Percentiles rank a stretch among this genome's conserved stretches.
These are phyloP conservation scores for Ylistrum balloti DNA, from an alignment of 1,140 invertebrate genomes.

Conservation along the genomic window DNA sequence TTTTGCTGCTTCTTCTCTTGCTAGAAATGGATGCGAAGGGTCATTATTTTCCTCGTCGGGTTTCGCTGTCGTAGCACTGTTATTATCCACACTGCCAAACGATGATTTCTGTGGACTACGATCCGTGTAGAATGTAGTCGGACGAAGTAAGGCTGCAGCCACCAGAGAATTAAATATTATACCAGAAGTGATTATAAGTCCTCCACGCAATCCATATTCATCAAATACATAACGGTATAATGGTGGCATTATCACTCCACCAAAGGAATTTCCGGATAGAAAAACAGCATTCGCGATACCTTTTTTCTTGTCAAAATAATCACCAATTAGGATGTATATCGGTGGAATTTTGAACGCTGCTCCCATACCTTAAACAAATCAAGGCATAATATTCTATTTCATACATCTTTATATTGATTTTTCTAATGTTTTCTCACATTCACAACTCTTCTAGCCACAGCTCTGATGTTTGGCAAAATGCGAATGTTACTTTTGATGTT, in stretches of 20 bases:
- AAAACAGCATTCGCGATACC: slow-evolving; percentile 98
- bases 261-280: slow-evolving; percentile 95
- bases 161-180: slow-evolving; percentile 58
- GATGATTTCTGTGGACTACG: background rate
- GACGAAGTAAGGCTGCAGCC: slow-evolving; percentile 43
- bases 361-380: no score
- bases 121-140: slow-evolving; percentile 36
- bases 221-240: slow-evolving; percentile 87
- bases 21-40: background rate
- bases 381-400: no score
- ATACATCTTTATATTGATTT: no score
- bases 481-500: no score
- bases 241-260: slow-evolving; percentile 88
- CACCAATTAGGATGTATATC: no score
- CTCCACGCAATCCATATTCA: slow-evolving; percentile 87
- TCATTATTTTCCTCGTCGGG: background rate
- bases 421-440: no score
- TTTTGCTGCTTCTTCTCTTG: background rate
- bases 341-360: no score
- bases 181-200: slow-evolving; percentile 84
- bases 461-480: no score
- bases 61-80: background rate
- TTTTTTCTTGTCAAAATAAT: slow-evolving; percentile 98
- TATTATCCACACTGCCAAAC: no score
- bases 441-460: no score